A percentile compares a stretch with the other conserved stretches of the same genome.
phyloP scores from a whole-genome alignment of 2,888 invertebrate species.

The Eilema caniola region DNA sequence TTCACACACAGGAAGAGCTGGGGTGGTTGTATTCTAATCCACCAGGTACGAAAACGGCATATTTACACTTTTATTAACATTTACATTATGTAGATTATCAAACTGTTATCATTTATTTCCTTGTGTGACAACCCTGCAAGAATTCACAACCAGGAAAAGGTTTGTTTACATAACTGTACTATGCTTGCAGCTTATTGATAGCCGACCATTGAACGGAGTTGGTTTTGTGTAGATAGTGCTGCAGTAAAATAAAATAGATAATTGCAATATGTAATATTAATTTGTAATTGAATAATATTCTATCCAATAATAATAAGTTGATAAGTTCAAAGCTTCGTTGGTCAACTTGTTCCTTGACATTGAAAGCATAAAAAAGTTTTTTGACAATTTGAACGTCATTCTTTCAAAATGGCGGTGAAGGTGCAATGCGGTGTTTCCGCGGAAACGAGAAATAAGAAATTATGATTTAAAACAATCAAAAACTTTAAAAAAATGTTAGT shows the following conservation, averaged over 20 bases:
- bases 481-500: constrained; percentile 73
- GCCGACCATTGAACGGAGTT: background rate
- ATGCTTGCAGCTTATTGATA: background rate
- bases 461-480: constrained; percentile 75
- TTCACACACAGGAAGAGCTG: no score
- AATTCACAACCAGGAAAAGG: constrained; percentile 2
- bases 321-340: background rate
- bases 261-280: background rate
- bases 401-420: constrained; percentile 76
- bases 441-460: constrained; percentile 77
- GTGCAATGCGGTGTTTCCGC: constrained; percentile 86
- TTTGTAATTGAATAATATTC: no score
- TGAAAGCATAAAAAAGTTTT: constrained; percentile 29
- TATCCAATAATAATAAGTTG: no score
- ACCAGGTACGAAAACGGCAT: no score
- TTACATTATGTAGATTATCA: no score
- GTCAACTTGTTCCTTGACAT: background rate
- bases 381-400: constrained; percentile 56
- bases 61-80: no score
- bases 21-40: no score
- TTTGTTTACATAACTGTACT: background rate
- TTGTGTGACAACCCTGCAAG: background rate
- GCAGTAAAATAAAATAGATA: background rate
- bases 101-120: background rate
- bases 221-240: background rate